Base-by-base conservation (phyloP, 2,888 invertebrate genomes). In the Anoncus sp. region DNA sequence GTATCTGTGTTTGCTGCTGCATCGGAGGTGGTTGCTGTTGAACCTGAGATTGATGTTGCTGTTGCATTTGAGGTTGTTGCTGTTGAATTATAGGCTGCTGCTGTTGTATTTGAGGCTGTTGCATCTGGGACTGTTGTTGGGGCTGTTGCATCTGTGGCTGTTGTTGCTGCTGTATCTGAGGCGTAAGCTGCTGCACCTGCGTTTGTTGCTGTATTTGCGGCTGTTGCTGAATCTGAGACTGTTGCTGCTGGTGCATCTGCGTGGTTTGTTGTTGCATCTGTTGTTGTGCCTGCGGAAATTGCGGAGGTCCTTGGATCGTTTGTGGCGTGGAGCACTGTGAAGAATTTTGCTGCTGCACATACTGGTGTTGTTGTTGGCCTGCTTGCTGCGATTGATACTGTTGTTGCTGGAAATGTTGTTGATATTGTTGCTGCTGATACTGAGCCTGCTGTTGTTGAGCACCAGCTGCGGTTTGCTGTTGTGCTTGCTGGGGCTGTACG, bases 391-490 rank as follows among this genome's bases (percentile, higher is more conserved):
- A 90, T 81, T 93, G 87, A 0, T 92, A 92, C 9, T 93, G 92
- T 83, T 93, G 92, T 40, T 81, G 66, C 60, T 81, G 49, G 55
- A 59, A 86, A 81, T 92, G 92, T 82, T 93, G 93, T 57, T 93
- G 87, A 0, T 93, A 92, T 7, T 93, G 93, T 77, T 93, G 89
- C 60, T 92, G 91, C 81, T 92, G 92, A 16, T 91, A 90, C 2
- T 91, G 75, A 4, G 90, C 92, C 80, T 92, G 92, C 84, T 93
- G 91, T 76, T 92, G 55, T n/a, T 40, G 14, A 31, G 55, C 16
- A 14, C 55, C 7, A 3, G 40, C 20, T 1, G 51, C 40, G 12
- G 18, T 38, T 27, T 72, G 60, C 14, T 89, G 88, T 47, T 90
- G 90, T 7, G 88, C 89, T 72, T 90, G 89, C 51, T 89, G 87